phyloP scores from a whole-genome alignment of 1,140 invertebrate genomes.

The Phenacoccus solenopsis region DNA sequence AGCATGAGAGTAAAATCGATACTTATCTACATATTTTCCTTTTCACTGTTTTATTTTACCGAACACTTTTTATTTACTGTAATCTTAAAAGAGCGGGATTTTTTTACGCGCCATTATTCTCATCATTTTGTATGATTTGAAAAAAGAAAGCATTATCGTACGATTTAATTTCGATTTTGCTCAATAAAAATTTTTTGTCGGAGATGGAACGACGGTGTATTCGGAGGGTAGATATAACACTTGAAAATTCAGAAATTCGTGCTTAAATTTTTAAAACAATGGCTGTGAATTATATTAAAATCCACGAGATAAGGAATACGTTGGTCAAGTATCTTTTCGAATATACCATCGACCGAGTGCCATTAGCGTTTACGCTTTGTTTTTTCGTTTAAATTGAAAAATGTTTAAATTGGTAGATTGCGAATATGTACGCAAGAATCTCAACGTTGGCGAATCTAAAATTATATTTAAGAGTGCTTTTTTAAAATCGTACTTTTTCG shows the following conservation, averaged over 20 bases:
- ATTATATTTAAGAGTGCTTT: background rate
- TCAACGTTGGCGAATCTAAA: background rate
- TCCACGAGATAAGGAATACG: background rate
- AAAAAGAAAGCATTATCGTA: background rate
- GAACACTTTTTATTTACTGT: too few relatives aligned
- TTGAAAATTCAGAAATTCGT: constrained; percentile 2
- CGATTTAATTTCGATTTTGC: background rate
- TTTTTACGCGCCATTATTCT: too few relatives aligned
- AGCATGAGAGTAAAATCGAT: background rate
- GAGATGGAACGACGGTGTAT: background rate
- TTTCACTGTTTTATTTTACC: background rate
- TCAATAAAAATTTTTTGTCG: background rate
- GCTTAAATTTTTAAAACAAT: background rate
- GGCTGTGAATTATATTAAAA: constrained; percentile 3
- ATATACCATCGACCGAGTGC: background rate
- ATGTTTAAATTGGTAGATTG: background rate
- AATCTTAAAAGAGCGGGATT: too few relatives aligned
- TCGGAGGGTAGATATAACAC: background rate
- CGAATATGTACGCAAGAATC: background rate
- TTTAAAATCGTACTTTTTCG: background rate
- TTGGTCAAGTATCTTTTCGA: background rate
- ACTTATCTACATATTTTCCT: background rate
- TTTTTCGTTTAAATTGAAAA: background rate
- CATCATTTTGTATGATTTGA: too few relatives aligned
- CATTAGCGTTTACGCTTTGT: background rate